A percentile compares a stretch with the other conserved stretches of the same genome.
These are phyloP conservation scores for Drosophila phalerata DNA, from an alignment of 2,888 invertebrate genomes.

Conservation along the genomic window DNA sequence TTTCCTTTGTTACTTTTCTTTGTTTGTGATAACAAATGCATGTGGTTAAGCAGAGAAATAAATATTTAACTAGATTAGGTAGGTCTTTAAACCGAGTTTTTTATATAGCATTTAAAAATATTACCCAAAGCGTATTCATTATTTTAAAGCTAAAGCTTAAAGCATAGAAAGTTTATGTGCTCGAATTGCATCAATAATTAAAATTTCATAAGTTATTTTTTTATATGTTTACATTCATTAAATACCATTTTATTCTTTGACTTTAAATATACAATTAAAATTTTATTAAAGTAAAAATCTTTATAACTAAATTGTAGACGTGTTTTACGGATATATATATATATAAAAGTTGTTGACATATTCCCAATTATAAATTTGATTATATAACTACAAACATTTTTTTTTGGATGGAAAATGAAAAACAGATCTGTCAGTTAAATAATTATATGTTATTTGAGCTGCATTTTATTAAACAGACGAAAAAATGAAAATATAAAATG, in stretches of 20 bases:
- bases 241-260: no score
- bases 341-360: slow-evolving; percentile 5
- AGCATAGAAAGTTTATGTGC: not conserved
- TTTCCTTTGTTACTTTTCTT: slow-evolving; percentile 19
- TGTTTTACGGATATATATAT: not conserved
- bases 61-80: not conserved
- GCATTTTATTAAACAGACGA: slow-evolving; percentile 9
- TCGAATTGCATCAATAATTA: not conserved
- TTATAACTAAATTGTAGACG: not conserved
- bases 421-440: slow-evolving; percentile 8
- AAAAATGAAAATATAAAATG: slow-evolving; percentile 23
- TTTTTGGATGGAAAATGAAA: not conserved
- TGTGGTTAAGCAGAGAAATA: slow-evolving; percentile 11
- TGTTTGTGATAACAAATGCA: slow-evolving; percentile 20
- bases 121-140: not conserved
- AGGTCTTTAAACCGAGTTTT: not conserved
- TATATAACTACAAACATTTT: slow-evolving; percentile 2
- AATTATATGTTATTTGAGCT: slow-evolving; percentile 21
- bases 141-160: not conserved
- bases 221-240: not conserved
- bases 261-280: not conserved
- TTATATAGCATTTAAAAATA: not conserved
- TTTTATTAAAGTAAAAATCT: not conserved
- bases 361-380: slow-evolving; percentile 4
- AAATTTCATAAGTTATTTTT: not conserved